Evolutionary conservation across 2,888 invertebrate species (phyloP).

Genomic region (Drosophila tripunctata): DNA sequence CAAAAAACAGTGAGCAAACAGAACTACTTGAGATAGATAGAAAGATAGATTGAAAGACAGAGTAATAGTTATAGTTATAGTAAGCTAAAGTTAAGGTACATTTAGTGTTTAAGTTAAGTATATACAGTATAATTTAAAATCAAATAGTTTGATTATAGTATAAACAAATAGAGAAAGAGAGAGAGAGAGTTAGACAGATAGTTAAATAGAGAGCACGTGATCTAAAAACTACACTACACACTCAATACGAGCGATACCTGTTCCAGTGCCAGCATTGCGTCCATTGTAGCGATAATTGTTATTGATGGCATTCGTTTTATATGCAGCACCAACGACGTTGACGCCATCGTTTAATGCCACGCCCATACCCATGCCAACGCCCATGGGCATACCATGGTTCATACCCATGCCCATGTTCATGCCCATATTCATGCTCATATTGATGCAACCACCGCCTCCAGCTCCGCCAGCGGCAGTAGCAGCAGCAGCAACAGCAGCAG

Average conservation of each 20-base stretch:
- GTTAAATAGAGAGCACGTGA: conserved; percentile 41
- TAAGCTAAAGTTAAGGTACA: neutral
- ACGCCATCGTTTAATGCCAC: conserved; percentile 45
- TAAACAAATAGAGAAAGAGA: conserved; percentile 26
- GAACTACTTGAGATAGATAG: conserved; percentile 19
- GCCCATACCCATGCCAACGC: conserved; percentile 20
- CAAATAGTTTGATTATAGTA: neutral
- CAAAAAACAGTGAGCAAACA: conserved; percentile 22
- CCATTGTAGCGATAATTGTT: conserved; percentile 84
- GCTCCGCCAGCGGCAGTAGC: conserved; percentile 16
- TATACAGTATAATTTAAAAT: neutral
- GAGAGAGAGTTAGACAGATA: conserved; percentile 26
- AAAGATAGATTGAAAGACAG: conserved; percentile 12
- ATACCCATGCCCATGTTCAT: conserved; percentile 23
- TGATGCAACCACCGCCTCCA: conserved; percentile 16
- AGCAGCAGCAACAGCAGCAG: conserved; percentile 20
- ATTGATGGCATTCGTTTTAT: conserved; percentile 83
- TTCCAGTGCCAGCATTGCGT: conserved; percentile 78
- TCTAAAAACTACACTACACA: conserved; percentile 49
- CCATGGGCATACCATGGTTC: conserved; percentile 19
- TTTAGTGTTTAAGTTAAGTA: conserved; percentile 17
- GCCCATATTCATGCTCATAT: conserved; percentile 25
- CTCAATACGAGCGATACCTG: conserved; percentile 80
- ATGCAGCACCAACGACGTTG: conserved; percentile 57
- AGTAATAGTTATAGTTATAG: conserved; percentile 1